These are phyloP conservation scores for Limosa lapponica DNA, from an alignment of 2,797 vertebrate genomes.

Conservation along the genomic window DNA sequence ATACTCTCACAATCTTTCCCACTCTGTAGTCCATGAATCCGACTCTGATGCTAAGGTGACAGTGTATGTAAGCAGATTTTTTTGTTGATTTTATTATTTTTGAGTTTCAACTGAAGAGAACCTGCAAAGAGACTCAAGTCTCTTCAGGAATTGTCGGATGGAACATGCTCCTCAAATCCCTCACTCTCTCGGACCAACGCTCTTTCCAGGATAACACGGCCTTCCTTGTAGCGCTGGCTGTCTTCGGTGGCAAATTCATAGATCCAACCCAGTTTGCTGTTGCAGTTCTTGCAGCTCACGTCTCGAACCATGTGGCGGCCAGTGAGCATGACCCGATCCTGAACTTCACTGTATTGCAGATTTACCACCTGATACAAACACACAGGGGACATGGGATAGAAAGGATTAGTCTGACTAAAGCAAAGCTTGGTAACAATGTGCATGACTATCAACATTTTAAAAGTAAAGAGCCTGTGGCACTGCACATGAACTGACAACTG, in stretches of 20 bases:
- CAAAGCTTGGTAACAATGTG: neutral
- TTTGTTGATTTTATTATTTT: constrained; percentile 72
- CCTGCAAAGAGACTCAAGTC: constrained; percentile 38
- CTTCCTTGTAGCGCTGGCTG: constrained; percentile 98
- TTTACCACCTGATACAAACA: constrained; percentile 89
- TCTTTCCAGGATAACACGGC: constrained; percentile 96
- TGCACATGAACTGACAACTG: neutral
- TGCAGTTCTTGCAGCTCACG: constrained; percentile 99
- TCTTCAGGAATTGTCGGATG: constrained; percentile 95
- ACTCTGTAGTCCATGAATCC: constrained; percentile 78
- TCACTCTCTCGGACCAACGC: constrained; percentile 96
- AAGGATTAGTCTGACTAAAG: neutral
- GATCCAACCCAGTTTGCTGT: constrained; percentile 99
- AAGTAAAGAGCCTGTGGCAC: neutral
- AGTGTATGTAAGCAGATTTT: constrained; percentile 81
- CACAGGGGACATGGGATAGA: neutral
- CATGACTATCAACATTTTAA: neutral
- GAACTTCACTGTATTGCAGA: constrained; percentile 97
- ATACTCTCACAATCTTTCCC: constrained; percentile 76
- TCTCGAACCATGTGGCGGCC: constrained; percentile 98
- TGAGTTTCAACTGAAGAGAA: constrained; percentile 75
- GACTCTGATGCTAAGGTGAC: constrained; percentile 84
- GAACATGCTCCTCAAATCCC: constrained; percentile 97
- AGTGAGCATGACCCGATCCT: constrained; percentile 97
- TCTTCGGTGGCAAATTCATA: constrained; percentile 99